Conservation (phyloP, 2,113 vertebrate genomes). For the Corydoras sp. region DNA sequence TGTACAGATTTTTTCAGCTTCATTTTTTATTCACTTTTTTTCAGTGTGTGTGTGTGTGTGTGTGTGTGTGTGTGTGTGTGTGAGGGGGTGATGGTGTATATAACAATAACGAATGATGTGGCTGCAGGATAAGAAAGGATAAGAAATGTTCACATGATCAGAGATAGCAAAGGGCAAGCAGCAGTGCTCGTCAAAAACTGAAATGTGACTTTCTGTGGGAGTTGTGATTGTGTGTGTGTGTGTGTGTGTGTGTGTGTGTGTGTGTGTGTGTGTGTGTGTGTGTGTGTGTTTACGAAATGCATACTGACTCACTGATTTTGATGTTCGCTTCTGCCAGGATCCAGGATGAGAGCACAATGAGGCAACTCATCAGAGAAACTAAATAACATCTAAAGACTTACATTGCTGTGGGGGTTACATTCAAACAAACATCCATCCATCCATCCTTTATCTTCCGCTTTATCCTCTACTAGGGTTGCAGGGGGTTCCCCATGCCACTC, state of each 20-base stretch:
- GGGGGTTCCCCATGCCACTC: too few species aligned
- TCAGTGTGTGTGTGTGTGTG: not conserved
- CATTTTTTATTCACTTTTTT: too few species aligned
- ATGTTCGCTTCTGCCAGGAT: slow-evolving; percentile 10
- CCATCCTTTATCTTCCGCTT: too few species aligned
- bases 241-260: not conserved
- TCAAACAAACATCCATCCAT: not conserved
- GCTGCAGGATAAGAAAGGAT: not conserved
- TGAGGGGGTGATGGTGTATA: not conserved
- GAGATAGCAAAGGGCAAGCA: not conserved
- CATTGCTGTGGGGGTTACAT: slow-evolving; percentile 2
- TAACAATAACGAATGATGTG: not conserved
- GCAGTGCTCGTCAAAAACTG: too few species aligned
- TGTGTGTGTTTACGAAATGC: too few species aligned
- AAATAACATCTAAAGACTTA: slow-evolving; percentile 17
- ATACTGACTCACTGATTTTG: not conserved
- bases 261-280: not conserved
- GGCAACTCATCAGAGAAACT: slow-evolving; percentile 14
- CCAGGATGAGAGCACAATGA: slow-evolving; percentile 21
- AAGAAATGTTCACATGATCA: not conserved
- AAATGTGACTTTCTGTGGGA: not conserved
- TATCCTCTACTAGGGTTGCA: too few species aligned
- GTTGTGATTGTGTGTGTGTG: not conserved
- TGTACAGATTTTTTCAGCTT: too few species aligned
- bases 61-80: not conserved